phyloP scores from a whole-genome alignment of 2,888 invertebrate species.

The Cenopis cana region DNA sequence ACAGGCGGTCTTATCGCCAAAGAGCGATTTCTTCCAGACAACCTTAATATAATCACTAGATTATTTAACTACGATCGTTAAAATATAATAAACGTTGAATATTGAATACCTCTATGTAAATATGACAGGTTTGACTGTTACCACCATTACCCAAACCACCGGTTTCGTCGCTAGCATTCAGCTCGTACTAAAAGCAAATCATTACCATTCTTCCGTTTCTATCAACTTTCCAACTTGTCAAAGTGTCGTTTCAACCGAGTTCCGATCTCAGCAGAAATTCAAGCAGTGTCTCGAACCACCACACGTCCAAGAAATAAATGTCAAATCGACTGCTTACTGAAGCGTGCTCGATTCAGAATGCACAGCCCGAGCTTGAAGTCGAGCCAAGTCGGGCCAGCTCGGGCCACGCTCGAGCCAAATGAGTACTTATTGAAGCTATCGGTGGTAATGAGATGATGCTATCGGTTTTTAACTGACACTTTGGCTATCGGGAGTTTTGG shows the following conservation, averaged over 20 bases:
- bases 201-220: neutral
- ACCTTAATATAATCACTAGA: no score
- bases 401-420: conserved; percentile 16
- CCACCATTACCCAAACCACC: no score
- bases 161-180: no score
- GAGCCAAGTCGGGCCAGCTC: conserved; percentile 15
- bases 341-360: conserved; percentile 33
- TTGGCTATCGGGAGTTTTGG: neutral
- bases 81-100: no score
- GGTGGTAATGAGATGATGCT: conserved; percentile 28
- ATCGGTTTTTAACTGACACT: conserved; percentile 3
- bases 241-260: conserved; percentile 1
- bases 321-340: conserved; percentile 38
- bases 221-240: conserved; percentile 6
- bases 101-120: no score
- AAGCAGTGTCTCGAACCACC: conserved; percentile 20
- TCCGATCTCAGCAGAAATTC: conserved; percentile 29
- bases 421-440: conserved; percentile 28
- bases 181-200: no score
- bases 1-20: no score
- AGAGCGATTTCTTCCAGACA: no score
- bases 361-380: conserved; percentile 15
- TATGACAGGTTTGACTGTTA: no score
- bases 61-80: no score
- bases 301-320: conserved; percentile 40